Evolutionary conservation across 2,888 invertebrate species (phyloP).

Genomic region (Octonoba sinensis): DNA sequence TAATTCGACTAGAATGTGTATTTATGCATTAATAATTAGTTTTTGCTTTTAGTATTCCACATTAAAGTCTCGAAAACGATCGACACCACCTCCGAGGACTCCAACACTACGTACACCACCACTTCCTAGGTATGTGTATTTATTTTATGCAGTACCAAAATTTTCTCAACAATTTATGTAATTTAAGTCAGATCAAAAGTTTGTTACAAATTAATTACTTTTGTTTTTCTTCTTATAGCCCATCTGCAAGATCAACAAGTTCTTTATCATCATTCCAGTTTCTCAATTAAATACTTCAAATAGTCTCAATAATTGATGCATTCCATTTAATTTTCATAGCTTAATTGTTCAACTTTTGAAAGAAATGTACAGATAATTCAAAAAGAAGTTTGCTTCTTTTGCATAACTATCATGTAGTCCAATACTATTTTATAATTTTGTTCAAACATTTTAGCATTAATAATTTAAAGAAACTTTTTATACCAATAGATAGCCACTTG

Average conservation of each 20-base stretch:
- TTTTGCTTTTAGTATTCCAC: constrained; percentile 54
- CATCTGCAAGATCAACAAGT: constrained; percentile 54
- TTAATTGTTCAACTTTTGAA: no score
- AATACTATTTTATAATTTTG: no score
- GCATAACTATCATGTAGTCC: no score
- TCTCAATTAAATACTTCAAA: constrained; percentile 5
- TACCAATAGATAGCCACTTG: no score
- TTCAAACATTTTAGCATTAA: no score
- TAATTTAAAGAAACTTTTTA: no score
- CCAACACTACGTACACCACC: constrained; percentile 59
- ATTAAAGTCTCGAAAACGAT: constrained; percentile 48
- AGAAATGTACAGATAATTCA: no score
- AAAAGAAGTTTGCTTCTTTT: no score
- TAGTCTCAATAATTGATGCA: neutral
- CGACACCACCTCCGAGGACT: constrained; percentile 58
- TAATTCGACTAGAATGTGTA: neutral
- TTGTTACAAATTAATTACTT: neutral
- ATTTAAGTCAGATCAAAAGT: no score
- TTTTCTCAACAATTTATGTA: neutral
- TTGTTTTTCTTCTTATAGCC: constrained; percentile 12
- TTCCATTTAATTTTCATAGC: no score
- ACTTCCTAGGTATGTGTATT: constrained; percentile 46
- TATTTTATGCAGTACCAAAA: neutral
- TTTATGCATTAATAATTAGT: no score
- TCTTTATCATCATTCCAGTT: constrained; percentile 56